Evolutionary conservation across 2,888 invertebrate genomes (phyloP).

Genomic region (Isoperla grammatica): DNA sequence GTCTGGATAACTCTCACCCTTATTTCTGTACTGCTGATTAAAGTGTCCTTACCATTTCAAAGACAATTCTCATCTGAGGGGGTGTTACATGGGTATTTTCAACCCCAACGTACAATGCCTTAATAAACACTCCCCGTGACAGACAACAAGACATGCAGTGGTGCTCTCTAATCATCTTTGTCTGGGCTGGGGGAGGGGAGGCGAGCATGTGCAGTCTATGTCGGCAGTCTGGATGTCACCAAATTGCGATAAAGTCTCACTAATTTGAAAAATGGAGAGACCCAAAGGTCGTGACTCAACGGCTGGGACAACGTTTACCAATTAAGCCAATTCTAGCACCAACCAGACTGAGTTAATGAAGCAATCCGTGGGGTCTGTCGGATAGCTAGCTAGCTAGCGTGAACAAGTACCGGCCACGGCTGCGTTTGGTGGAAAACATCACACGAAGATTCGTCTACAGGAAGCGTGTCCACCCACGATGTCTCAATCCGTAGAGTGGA

Average conservation of each 20-base stretch:
- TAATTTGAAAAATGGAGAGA: conserved; percentile 15
- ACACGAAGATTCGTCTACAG: too few species aligned
- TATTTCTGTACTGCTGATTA: conserved; percentile 11
- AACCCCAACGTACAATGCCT: neutral
- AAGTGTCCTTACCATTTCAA: conserved; percentile 6
- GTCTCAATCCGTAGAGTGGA: too few species aligned
- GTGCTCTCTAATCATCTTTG: conserved; percentile 6
- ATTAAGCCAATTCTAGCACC: conserved; percentile 21
- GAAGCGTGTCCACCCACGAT: too few species aligned
- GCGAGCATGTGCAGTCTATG: neutral
- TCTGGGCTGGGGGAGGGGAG: too few species aligned
- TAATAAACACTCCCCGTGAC: conserved; percentile 3
- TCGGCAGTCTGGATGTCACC: conserved; percentile 10
- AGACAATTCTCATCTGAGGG: conserved; percentile 1
- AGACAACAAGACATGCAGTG: neutral
- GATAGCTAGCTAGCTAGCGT: too few species aligned
- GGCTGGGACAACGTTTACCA: conserved; percentile 16
- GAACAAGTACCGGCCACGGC: too few species aligned
- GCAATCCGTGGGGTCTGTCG: too few species aligned
- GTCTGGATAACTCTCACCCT: neutral
- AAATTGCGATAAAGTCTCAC: conserved; percentile 20
- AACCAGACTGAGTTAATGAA: too few species aligned
- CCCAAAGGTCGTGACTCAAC: conserved; percentile 20
- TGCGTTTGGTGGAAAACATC: too few species aligned
- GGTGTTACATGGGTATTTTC: neutral